Percentiles rank a stretch among this genome's conserved stretches.
Evolutionary conservation across 2,888 invertebrate species (phyloP).

Genomic region (Orthosia gothica): DNA sequence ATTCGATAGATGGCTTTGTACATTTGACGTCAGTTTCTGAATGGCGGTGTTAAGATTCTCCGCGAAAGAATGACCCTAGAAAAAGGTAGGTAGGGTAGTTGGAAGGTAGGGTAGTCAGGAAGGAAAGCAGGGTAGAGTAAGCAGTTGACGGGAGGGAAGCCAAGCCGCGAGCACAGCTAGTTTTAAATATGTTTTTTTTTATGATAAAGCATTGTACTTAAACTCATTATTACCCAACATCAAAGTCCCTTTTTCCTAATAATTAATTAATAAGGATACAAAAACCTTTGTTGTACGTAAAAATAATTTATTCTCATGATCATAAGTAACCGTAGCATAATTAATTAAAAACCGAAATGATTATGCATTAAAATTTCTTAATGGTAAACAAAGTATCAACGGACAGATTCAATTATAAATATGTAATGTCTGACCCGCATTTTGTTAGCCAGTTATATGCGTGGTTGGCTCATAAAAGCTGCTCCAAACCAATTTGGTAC

Average conservation of each 20-base stretch:
- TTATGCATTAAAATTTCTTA: constrained; percentile 16
- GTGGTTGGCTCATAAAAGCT: constrained; percentile 34
- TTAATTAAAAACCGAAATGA: constrained; percentile 31
- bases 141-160: too few species aligned
- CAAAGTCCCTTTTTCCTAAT: constrained; percentile 10
- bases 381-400: constrained; percentile 23
- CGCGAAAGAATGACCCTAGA: too few species aligned
- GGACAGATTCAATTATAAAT: constrained; percentile 58
- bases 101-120: too few species aligned
- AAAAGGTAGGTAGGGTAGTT: too few species aligned
- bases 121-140: too few species aligned
- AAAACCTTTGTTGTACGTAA: constrained; percentile 4
- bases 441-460: constrained; percentile 28
- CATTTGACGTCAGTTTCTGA: too few species aligned
- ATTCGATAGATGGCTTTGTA: too few species aligned
- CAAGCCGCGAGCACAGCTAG: too few species aligned
- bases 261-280: background rate
- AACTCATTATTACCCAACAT: background rate
- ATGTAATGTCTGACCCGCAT: constrained; percentile 53
- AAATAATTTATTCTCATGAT: constrained; percentile 11
- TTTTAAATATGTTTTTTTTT: background rate
- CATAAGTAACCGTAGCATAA: background rate
- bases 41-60: too few species aligned
- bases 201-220: background rate
- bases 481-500: constrained; percentile 31